phyloP scores from a whole-genome alignment of 2,888 invertebrate species.

The Drosophila paranaensis region DNA sequence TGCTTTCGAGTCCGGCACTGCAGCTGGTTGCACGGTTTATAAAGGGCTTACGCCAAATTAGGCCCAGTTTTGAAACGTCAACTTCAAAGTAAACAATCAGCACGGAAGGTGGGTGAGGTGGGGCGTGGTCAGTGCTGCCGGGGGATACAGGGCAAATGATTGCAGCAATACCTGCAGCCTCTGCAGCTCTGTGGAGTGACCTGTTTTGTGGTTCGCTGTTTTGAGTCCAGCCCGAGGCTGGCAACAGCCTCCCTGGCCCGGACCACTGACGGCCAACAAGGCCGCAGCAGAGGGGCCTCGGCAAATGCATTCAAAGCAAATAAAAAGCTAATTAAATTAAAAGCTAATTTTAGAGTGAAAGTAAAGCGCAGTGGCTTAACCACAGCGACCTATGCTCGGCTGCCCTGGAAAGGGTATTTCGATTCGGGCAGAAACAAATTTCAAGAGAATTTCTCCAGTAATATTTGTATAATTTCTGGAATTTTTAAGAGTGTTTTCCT shows the following conservation, averaged over 20 bases:
- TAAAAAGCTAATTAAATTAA: conserved; percentile 79
- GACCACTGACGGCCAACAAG: conserved; percentile 34
- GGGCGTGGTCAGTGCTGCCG: conserved; percentile 27
- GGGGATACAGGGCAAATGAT: conserved; percentile 14
- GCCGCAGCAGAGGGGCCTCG: conserved; percentile 16
- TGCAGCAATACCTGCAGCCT: conserved; percentile 28
- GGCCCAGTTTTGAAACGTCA: conserved; percentile 60
- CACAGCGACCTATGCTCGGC: conserved; percentile 19
- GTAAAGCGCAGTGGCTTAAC: conserved; percentile 51
- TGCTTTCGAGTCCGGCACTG: conserved; percentile 44
- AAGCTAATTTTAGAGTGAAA: conserved; percentile 66
- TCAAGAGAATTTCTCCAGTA: neutral
- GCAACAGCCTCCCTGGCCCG: conserved; percentile 8
- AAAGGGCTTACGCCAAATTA: conserved; percentile 66
- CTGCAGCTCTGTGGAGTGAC: conserved; percentile 15
- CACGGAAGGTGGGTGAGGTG: conserved; percentile 4
- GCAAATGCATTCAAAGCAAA: conserved; percentile 68
- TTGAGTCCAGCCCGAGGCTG: neutral
- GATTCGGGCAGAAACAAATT: neutral
- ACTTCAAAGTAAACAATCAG: conserved; percentile 68
- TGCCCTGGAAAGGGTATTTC: neutral
- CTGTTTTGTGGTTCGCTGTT: conserved; percentile 35
- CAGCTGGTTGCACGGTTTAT: conserved; percentile 28
- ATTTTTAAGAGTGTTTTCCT: neutral
- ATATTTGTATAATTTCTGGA: neutral